Base-by-base conservation (phyloP, 2,888 invertebrate species). In the Mellilla xanthometata region DNA sequence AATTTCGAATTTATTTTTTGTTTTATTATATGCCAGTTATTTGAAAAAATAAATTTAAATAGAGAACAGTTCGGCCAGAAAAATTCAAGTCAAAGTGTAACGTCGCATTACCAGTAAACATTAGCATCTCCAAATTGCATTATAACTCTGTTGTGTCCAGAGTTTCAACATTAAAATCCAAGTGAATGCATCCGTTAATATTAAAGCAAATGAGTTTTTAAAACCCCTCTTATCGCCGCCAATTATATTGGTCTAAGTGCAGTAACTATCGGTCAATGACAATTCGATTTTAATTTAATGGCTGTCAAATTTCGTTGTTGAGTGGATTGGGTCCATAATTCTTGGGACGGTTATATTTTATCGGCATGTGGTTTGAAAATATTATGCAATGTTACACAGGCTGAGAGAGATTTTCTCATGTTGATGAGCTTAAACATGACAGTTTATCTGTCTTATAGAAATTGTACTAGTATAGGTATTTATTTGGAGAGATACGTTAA, bases 231-330 rank as follows among this genome's bases (percentile, higher is more conserved):
- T 76, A 76, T 76, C 67, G 52, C 46, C 57, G 55, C 57, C 68
- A 76, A 78, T 79, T 75, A 75, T 60, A 67, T 65, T 61, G 62
- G 54, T 58, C 41, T 49, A 64, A 79, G 72, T 76, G 78, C 68
- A 66, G 73, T 72, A 76, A 72, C 63, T 61, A 60, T 65, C 63
- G 58, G 62, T 68, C 68, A 69, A 72, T 76, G 72, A 73, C 81
- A 73, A 74, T 74, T 61, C 57, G 58, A 75, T 78, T 83, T 80
- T 81, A 84, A 84, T 84, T 83, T 77, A 77, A 81, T 72, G 58
- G 66, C 71, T 79, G 77, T 76, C 73, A 74, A 74, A 72, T 56
- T 60, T 58, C 56, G 48, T 59, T 58, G 60, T 66, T 58, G 67
- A 72, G 68, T 68, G 62, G 56, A 56, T 54, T 56, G 57, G 49